Percentiles rank a stretch among this genome's conserved stretches.
Conservation (phyloP, 2,797 vertebrate genomes). For the Epinephelus coioides region DNA sequence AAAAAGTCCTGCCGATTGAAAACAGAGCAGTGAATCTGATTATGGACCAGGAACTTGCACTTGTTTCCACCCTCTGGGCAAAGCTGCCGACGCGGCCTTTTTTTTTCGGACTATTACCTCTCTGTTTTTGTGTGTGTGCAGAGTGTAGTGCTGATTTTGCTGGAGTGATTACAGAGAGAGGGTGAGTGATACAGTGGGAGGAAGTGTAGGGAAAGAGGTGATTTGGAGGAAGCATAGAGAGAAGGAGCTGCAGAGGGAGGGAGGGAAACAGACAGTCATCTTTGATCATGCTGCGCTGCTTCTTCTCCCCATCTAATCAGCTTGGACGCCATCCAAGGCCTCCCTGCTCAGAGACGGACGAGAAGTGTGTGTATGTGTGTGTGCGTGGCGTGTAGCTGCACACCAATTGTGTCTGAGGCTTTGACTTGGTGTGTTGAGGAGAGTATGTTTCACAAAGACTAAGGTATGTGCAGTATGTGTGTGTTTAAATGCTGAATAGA, state of each 20-base stretch:
- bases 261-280: constrained; percentile 36
- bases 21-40: neutral
- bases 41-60: neutral
- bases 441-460: constrained; percentile 6
- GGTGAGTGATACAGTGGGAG: neutral
- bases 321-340: constrained; percentile 49
- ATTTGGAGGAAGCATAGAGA: constrained; percentile 20
- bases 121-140: neutral
- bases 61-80: no score
- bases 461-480: neutral
- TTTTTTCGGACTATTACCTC: neutral
- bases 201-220: constrained; percentile 13
- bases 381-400: neutral
- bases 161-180: constrained; percentile 2
- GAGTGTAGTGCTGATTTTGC: neutral
- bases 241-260: neutral
- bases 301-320: constrained; percentile 57
- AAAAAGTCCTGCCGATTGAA: neutral
- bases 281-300: constrained; percentile 52
- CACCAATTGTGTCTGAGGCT: neutral
- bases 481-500: constrained; percentile 7
- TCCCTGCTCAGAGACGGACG: constrained; percentile 16
- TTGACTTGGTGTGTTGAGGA: neutral
- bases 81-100: neutral
- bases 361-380: constrained; percentile 1